Evolutionary conservation across 2,797 vertebrate species (phyloP).

Genomic region (Acrocephalus scirpaceus): DNA sequence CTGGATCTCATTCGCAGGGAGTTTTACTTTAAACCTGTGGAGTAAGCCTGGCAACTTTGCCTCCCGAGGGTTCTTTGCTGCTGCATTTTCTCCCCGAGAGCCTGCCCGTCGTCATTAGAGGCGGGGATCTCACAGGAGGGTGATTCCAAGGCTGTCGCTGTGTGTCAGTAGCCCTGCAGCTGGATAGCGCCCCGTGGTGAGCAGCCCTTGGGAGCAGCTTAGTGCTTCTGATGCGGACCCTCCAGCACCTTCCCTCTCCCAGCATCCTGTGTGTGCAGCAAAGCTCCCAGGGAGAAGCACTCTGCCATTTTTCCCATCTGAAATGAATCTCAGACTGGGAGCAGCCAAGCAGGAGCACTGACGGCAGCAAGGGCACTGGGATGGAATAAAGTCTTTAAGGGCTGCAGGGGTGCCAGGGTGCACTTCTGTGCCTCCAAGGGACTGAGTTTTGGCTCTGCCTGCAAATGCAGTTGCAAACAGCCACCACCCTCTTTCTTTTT

Average conservation of each 20-base stretch:
- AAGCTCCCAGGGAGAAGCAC: background rate
- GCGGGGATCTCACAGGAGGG: background rate
- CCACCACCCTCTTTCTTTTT: background rate
- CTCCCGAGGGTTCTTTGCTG: background rate
- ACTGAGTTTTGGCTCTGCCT: background rate
- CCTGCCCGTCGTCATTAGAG: accelerated
- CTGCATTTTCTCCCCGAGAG: background rate
- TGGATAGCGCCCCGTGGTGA: background rate
- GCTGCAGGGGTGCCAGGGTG: background rate
- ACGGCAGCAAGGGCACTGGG: accelerated
- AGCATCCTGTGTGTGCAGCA: background rate
- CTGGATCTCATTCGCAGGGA: background rate
- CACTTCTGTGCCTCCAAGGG: background rate
- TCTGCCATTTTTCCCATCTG: background rate
- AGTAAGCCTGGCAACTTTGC: background rate
- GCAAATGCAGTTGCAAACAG: background rate
- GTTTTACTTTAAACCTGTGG: background rate
- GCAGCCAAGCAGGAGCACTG: accelerated
- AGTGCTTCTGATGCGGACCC: background rate
- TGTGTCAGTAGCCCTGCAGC: background rate
- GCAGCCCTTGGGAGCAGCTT: background rate
- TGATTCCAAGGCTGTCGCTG: background rate
- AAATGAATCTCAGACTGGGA: background rate
- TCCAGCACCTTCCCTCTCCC: background rate
- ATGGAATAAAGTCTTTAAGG: background rate